Evolutionary conservation across 2,888 invertebrate genomes (phyloP), one percentile per base, ranked within the genome.

Genomic region (Pheosia gnoma): DNA sequence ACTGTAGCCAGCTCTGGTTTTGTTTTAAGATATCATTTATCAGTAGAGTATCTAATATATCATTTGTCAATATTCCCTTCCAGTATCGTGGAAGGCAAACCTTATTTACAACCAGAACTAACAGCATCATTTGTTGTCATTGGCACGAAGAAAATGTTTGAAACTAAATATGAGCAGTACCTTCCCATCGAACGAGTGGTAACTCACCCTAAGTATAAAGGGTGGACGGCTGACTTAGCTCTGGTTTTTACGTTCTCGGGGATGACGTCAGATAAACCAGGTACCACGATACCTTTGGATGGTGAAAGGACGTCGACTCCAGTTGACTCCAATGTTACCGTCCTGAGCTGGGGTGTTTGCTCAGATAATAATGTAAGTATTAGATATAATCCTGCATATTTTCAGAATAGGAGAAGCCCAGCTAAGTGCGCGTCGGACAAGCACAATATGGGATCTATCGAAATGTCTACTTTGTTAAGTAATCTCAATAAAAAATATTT

Each of bases 101-200:
- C 56, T 25, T 41, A 58, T 3, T 43, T 73, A 39, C 62, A 74
- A 58, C 81, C 87, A 3, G 89, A 91, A 67, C 68, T 90, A 9
- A 81, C 88, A 0, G 68, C 82, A 3, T 89, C 89, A 0, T 90
- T 90, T 56, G 83, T 90, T 0, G 84, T 89, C 1, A 82, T 89
- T 3, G 90, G 90, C 6, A 82, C 86, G 0, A 85, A 84, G 61
- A 80, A 78, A 55, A 88, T 89, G 87, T 89, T 84, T 25, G 83
- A 84, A 4, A 68, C 83, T 0, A 86, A 86, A 6, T 86, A 89
- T 60, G 89, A 90, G 65, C 86, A 87, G 59, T 90, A 90, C 65
- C 74, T 90, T 0, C 89, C 89, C 0, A 89, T 90, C 54, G 90
- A 90, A 60, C 78, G 83, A 59, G 74, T 90, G 5, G 10, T 86